Evolutionary conservation across 2,113 vertebrate genomes (phyloP).

Genomic region (Crypturellus undulatus): DNA sequence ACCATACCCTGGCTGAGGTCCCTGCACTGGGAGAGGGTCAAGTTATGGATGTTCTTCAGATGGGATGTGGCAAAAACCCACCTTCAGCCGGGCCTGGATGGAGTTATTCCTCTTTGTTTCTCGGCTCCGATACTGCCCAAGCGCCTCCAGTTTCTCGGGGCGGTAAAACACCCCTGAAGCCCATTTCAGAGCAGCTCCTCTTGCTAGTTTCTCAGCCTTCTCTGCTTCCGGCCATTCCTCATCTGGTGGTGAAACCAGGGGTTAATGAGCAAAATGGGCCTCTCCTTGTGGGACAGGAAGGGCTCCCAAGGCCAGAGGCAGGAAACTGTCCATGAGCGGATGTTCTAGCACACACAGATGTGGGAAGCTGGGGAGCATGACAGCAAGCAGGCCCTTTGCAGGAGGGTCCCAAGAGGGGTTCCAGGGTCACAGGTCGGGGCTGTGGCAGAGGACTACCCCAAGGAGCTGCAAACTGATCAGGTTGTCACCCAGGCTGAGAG

Average conservation of each 20-base stretch:
- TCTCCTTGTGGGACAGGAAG: conserved; percentile 53
- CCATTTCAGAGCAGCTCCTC: conserved; percentile 96
- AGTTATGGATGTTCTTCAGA: accelerated
- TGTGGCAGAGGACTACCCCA: background rate
- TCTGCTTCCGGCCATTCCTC: conserved; percentile 81
- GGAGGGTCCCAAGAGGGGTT: accelerated
- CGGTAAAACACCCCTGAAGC: conserved; percentile 93
- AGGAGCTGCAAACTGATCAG: background rate
- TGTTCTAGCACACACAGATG: background rate
- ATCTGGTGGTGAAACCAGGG: conserved; percentile 19
- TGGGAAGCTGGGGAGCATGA: background rate
- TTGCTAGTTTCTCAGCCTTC: conserved; percentile 89
- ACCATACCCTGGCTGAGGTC: background rate
- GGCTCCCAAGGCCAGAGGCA: background rate
- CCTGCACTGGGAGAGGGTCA: background rate
- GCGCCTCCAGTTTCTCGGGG: conserved; percentile 89
- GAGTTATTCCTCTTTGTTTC: conserved; percentile 91
- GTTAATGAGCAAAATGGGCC: background rate
- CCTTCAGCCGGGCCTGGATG: conserved; percentile 94
- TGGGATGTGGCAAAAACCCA: conserved; percentile 46
- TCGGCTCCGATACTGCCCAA: conserved; percentile 88
- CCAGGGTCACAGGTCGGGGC: accelerated
- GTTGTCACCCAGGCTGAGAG: accelerated
- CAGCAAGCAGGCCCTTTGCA: accelerated
- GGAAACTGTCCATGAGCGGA: background rate